Evolutionary conservation across 1,140 invertebrate species (phyloP).

Genomic region (Brachionus rotundiformis): DNA sequence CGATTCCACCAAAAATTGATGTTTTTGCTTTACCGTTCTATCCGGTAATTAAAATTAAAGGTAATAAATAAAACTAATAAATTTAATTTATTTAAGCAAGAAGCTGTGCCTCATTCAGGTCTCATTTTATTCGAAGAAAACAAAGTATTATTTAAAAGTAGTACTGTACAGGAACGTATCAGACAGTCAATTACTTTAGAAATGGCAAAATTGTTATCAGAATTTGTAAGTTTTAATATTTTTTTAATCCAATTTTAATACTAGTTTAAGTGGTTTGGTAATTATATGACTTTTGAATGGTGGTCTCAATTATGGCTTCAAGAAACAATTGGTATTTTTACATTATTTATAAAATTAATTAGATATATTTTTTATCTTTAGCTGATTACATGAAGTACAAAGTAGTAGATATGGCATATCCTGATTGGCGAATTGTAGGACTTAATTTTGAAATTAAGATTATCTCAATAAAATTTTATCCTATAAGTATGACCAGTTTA

Average conservation of each 20-base stretch:
- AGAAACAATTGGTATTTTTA: conserved; percentile 6
- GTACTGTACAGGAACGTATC: neutral
- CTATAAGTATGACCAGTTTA: conserved; percentile 48
- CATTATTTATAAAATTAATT: neutral
- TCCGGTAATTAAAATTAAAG: neutral
- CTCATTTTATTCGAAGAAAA: conserved; percentile 19
- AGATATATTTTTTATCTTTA: neutral
- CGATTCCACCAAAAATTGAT: conserved; percentile 44
- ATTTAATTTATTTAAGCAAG: conserved; percentile 1
- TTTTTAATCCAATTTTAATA: neutral
- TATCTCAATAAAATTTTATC: neutral
- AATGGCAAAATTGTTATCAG: conserved; percentile 40
- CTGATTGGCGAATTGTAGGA: conserved; percentile 34
- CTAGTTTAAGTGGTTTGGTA: conserved; percentile 36
- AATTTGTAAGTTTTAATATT: conserved; percentile 18
- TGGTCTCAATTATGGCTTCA: conserved; percentile 49
- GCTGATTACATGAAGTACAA: conserved; percentile 47
- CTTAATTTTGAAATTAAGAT: neutral
- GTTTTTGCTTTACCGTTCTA: conserved; percentile 44
- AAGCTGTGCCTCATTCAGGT: conserved; percentile 35
- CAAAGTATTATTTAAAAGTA: conserved; percentile 12
- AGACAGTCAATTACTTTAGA: conserved; percentile 36
- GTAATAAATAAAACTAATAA: neutral
- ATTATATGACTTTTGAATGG: conserved; percentile 46
- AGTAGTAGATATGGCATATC: conserved; percentile 26